Evolutionary conservation across 1,140 invertebrate genomes (phyloP), one percentile per base, ranked within the genome.

Genomic region (Drosophila pseudoananassae): DNA sequence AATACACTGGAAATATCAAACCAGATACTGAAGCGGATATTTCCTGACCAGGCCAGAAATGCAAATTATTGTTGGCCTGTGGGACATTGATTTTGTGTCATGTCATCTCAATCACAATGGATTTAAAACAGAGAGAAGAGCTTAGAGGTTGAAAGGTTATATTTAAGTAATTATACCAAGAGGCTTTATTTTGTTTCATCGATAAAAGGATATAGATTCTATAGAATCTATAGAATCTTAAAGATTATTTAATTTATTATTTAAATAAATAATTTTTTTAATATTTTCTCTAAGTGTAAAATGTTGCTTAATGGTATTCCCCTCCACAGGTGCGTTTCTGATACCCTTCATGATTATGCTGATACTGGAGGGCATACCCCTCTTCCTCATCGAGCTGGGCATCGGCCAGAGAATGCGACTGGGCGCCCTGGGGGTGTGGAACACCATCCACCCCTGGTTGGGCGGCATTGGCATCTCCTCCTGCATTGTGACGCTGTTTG

Each of bases 271-370:
- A 53, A 15, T 2, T 50, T n/a, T 9, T 27, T 7, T 6, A 27
- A 27, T 7, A 27, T 27, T 6, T 27, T 27, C 25, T 27, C 6
- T 4, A 6, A 27, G 25, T 27, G 25, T 27, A 1, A 27, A 7
- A 5, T 27, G 25, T 27, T 27, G 0, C 25, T 27, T 27, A 27
- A 27, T 27, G 25, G 25, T 7, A 27, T n/a, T 4, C 4, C 17
- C 7, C 8, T 0, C 78, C 94, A 15, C 93, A 99, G 98, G 98
- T 85, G 98, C 98, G 2, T 99, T 99, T 92, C 94, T 99, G 36
- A 98, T 99, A 82, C 98, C 98, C n/a, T 99, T 98, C 92, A 94
- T 97, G 78, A 94, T 98, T 36, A 99, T 99, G 98, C 93, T 99
- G 84, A 93, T 98, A 29, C 92, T 99, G 70, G 97, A 98, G 88